Evolutionary conservation across 2,797 vertebrate species (phyloP).

Genomic region (Falco biarmicus): DNA sequence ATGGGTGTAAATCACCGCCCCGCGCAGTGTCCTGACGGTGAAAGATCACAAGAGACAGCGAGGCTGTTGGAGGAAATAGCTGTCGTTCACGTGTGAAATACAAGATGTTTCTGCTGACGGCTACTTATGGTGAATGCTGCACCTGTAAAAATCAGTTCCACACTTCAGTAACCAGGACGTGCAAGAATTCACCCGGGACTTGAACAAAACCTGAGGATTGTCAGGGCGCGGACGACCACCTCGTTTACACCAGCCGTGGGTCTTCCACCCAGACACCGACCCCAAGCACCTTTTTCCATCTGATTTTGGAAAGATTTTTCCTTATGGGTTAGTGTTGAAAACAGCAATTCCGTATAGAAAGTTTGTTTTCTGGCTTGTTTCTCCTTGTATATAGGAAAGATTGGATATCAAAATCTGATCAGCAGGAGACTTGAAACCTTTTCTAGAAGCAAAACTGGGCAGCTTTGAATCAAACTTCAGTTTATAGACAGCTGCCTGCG

Average conservation of each 20-base stretch:
- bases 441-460: neutral
- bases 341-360: neutral
- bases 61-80: neutral
- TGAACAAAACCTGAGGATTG: rapidly evolving
- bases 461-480: neutral
- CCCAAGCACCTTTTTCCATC: rapidly evolving
- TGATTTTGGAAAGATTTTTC: neutral
- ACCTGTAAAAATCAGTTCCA: slow-evolving; percentile 38
- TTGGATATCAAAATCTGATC: neutral
- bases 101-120: neutral
- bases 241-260: rapidly evolving
- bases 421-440: neutral
- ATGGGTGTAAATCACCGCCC: neutral
- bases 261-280: neutral
- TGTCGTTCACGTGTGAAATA: neutral
- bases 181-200: neutral
- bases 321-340: neutral
- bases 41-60: neutral
- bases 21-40: neutral
- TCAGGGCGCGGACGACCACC: neutral
- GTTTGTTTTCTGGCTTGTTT: neutral
- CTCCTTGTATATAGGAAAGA: neutral
- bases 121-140: neutral
- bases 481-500: neutral
- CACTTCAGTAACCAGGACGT: neutral